Conservation (phyloP, 2,888 invertebrate species). For the Herminia tarsipennalis region DNA sequence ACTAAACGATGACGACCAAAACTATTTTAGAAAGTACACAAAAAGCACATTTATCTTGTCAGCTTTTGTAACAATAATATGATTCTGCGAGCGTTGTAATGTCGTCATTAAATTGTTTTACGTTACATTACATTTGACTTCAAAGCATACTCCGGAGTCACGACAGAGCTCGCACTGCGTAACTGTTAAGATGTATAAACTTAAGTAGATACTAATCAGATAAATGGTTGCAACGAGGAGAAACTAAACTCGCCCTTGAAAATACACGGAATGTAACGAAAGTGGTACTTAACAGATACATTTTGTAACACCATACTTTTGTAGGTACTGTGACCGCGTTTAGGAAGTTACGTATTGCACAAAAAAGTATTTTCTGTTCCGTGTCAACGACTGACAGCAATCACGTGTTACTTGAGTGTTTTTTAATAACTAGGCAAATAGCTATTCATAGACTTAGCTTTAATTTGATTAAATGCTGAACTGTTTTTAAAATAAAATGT, state of each 20-base stretch:
- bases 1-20: no score
- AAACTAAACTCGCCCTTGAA: conserved; percentile 38
- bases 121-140: no score
- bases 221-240: conserved; percentile 17
- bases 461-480: neutral
- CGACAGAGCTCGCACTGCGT: conserved; percentile 9
- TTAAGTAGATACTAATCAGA: conserved; percentile 18
- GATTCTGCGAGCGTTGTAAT: no score
- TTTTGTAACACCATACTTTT: conserved; percentile 28
- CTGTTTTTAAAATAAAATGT: no score
- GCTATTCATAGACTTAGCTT: neutral
- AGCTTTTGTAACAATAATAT: no score
- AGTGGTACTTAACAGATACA: conserved; percentile 33
- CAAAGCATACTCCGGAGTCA: neutral
- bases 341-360: conserved; percentile 23
- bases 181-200: conserved; percentile 11
- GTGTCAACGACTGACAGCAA: conserved; percentile 28
- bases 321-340: conserved; percentile 21
- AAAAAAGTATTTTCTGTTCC: conserved; percentile 37
- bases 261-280: conserved; percentile 23
- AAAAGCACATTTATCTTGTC: no score
- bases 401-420: neutral
- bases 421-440: neutral
- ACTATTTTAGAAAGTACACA: no score
- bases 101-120: no score